phyloP scores from a whole-genome alignment of 2,888 invertebrate genomes.

The Ochlodes sylvanus region DNA sequence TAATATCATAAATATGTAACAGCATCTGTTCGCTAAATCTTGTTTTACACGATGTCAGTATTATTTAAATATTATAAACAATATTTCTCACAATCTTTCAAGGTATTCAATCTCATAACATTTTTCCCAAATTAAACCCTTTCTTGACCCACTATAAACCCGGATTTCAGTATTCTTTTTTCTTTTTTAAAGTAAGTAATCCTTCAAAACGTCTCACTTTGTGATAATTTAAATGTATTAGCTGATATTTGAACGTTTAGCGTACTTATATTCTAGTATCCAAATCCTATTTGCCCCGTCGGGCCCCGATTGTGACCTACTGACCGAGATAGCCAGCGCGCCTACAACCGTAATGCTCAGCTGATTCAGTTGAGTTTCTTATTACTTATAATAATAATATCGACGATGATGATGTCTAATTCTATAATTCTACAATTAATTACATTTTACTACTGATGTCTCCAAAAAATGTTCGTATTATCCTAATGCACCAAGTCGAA shows the following conservation, averaged over 20 bases:
- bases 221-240: too few species aligned
- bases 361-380: constrained; percentile 12
- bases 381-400: neutral
- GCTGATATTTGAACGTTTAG: neutral
- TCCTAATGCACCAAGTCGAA: neutral
- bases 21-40: neutral
- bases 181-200: too few species aligned
- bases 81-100: too few species aligned
- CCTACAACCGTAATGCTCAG: constrained; percentile 29
- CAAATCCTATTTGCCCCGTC: constrained; percentile 24
- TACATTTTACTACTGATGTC: neutral
- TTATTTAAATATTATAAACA: too few species aligned
- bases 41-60: neutral
- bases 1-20: neutral
- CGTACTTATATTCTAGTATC: constrained; percentile 9
- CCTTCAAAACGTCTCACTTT: too few species aligned
- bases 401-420: too few species aligned
- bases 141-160: too few species aligned
- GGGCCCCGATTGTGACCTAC: constrained; percentile 32
- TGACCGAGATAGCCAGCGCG: constrained; percentile 32
- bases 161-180: too few species aligned
- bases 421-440: too few species aligned
- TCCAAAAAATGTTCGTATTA: neutral
- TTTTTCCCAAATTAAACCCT: too few species aligned
- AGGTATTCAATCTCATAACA: too few species aligned